Base-by-base conservation (phyloP, 2,113 vertebrate genomes). In the Scortum barcoo region DNA sequence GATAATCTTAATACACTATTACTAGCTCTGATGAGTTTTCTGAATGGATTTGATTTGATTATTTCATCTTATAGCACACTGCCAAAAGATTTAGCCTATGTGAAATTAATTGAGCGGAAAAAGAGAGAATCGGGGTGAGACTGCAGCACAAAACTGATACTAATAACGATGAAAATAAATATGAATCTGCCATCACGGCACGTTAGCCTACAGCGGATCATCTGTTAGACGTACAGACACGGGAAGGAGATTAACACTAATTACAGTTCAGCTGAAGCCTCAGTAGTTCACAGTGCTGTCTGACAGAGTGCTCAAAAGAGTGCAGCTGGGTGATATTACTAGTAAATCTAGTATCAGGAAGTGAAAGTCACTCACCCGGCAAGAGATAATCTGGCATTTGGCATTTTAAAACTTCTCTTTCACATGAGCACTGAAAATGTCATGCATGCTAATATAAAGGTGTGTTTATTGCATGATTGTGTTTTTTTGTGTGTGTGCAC, bases 231-330 rank as follows among this genome's bases (percentile, higher is more conserved):
- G 62, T 69, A 82, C 63, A 62, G 80, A 79, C 50, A 80, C 57
- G 44, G 57, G 50, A 53, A 83, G 82, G 63, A 89, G 69, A 87
- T 91, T 83, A 82, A 72, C 81, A 54, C 12, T 87, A 88, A 92
- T 91, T 91, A 85, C 75, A 83, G 86, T 50, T 85, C 68, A 83
- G 54, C 68, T 38, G 76, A 83, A 30, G 72, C 78, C 70, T 76
- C 76, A 50, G 3, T 20, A 51, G 83, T 71, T 81, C 67, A 72
- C 81, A 61, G 22, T 48, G 17, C 24, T 57, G 60, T 19, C 80
- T 68, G 80, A 81, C 33, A 48, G 69, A 44, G 58, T 24, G 58
- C 72, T 69, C 30, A n/a, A 48, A 48, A 74, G 63, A 62, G 62
- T 40, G 48, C 58, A 69, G 68, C 46, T 68, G 77, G 84, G 74